Evolutionary conservation across 2,888 invertebrate genomes (phyloP), one percentile per base, ranked within the genome.

Genomic region (Sphaerophoria taeniata): DNA sequence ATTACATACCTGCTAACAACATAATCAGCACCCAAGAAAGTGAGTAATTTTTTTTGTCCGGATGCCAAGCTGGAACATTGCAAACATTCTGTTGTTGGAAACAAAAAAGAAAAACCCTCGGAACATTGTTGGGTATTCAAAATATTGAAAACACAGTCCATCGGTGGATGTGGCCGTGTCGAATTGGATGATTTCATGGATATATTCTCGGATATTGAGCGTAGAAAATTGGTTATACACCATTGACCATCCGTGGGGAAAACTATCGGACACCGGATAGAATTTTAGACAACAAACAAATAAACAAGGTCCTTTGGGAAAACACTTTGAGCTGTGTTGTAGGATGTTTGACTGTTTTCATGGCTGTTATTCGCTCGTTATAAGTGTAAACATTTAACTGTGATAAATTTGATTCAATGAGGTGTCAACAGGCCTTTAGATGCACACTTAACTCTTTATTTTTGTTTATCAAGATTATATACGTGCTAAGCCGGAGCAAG

Each of bases 1-100:
- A 67, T 67, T 77, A 81, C 81, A 73, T 85, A 85, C 81, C 85
- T 85, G 85, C 85, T 73, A 85, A 80, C 85, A 81, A 81, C 77
- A 85, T 85, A 81, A 85, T 81, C 85, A 51, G 51, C 51, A 81
- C 56, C 53, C 71, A 67, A 65, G 70, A 75, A 75, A 74, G 60
- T 84, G 60, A 67, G 55, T 6, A 65, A 61, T 72, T 70, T 63
- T 53, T 36, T 53, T 65, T 72, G 39, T 60, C 39, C 47, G 56
- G 65, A 58, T 39, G 16, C 36, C 31, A 7, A 31, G 11, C n/a
- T n/a, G n/a, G n/a, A n/a, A n/a, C n/a, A 56, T 45, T 16, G 31
- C 34, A 49, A 65, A 49, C 58, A 53, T 45, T 53, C n/a, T 3
- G 16, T 11, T 55, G 16, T 58, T 2, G 56, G 65, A 71, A 61